These are phyloP conservation scores for Meta bourneti DNA, from an alignment of 2,888 invertebrate genomes.

Conservation along the genomic window DNA sequence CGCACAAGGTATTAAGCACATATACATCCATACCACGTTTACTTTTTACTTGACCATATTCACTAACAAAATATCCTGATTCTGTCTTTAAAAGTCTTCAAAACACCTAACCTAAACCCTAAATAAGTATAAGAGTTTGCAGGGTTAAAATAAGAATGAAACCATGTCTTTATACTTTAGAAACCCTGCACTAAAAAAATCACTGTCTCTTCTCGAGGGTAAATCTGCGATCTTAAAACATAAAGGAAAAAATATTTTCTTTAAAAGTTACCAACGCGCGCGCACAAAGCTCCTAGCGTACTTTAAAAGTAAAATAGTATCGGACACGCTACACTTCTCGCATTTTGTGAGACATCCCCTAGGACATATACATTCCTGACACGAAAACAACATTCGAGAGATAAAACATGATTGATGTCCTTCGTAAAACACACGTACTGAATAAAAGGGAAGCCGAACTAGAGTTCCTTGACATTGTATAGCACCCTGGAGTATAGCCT, in stretches of 20 bases:
- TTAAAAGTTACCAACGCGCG: neutral
- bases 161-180: too few relatives aligned
- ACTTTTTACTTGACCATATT: too few relatives aligned
- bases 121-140: too few relatives aligned
- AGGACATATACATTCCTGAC: constrained; percentile 50
- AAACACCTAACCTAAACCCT: too few relatives aligned
- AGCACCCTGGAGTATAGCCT: constrained; percentile 52
- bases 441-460: constrained; percentile 34
- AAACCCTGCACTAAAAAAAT: too few relatives aligned
- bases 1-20: too few relatives aligned
- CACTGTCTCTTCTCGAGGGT: neutral
- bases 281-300: neutral
- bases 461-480: constrained; percentile 37
- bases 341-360: constrained; percentile 52
- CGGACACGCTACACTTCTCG: constrained; percentile 19
- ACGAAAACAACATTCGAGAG: constrained; percentile 60
- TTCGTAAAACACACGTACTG: constrained; percentile 60
- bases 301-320: constrained; percentile 51
- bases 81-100: too few relatives aligned
- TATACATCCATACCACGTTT: too few relatives aligned
- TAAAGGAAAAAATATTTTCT: neutral
- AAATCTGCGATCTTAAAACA: neutral
- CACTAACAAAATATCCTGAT: too few relatives aligned
- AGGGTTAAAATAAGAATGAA: too few relatives aligned
- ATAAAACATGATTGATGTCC: constrained; percentile 71